Base-by-base conservation (phyloP, 2,113 vertebrate genomes). In the Struthio camelus region DNA sequence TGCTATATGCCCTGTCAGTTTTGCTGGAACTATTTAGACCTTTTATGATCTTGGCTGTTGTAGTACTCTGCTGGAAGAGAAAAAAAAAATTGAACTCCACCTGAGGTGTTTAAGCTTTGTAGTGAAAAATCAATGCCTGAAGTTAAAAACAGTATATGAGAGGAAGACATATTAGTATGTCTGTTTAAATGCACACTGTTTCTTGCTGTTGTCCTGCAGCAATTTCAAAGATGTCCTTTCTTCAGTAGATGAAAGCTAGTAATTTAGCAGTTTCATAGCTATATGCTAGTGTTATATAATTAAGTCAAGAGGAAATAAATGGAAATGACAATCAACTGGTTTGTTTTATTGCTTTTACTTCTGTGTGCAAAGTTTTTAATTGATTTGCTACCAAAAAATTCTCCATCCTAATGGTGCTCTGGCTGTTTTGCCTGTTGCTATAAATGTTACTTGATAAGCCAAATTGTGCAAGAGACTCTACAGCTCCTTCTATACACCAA, bases 1-100 rank as follows among this genome's bases (percentile, higher is more conserved):
- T 75, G 20, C 15, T 2, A 0, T 40, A 14, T 58, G 34, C 12
- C 1, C 0, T 19, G 13, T 50, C 14, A 38, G 27, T 64, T 87
- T 82, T 82, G 44, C 9, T 48, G 28, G 23, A 79, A 42, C 10
- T 78, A 2, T 54, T 40, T 3, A 46, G 46, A 46, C 3, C 10
- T 70, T 75, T 84, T 50, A 19, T 3, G 2, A 16, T 44, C 62
- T 38, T 34, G 73, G 24, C 2, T 87, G 32, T 50, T 87, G 34
- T 15, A 71, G 24, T 48, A 79, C n/a, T 2, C 28, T 73, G 18
- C 15, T 73, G 67, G 72, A 86, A 91, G 54, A 78, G 19, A 1
- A 87, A 77, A 69, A 36, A 7, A 42, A 46, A 44, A 22, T 65
- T 78, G 62, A 77, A 59, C 30, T 46, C 34, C 32, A 51, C 36